Percentiles rank a stretch among this genome's conserved stretches.
These are phyloP conservation scores for Amiota minor DNA, from an alignment of 2,888 invertebrate species.

Conservation along the genomic window DNA sequence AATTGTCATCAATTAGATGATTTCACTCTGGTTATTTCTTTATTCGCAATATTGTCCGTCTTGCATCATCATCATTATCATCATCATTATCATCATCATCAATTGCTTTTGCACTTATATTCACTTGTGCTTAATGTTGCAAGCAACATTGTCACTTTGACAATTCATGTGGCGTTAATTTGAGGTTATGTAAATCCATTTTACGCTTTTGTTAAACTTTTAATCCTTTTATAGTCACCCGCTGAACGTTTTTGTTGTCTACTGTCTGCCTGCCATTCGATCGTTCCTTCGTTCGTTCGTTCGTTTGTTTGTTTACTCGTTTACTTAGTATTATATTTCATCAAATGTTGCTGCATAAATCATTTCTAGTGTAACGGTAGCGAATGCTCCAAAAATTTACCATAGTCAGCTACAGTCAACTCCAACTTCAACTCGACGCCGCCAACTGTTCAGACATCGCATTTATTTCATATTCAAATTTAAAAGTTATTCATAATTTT, in stretches of 20 bases:
- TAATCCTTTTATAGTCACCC: constrained; percentile 25
- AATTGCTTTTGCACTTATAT: too few species aligned
- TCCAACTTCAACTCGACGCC: constrained; percentile 19
- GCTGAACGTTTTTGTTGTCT: constrained; percentile 1
- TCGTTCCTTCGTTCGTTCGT: constrained; percentile 47
- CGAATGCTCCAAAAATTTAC: constrained; percentile 11
- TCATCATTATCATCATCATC: too few species aligned
- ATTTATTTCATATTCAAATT: constrained; percentile 67
- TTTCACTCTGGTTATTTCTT: too few species aligned
- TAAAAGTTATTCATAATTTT: constrained; percentile 64
- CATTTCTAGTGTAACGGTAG: constrained; percentile 45
- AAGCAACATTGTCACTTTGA: constrained; percentile 39
- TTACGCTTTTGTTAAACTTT: constrained; percentile 19
- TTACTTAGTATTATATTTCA: constrained; percentile 55
- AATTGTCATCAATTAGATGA: too few species aligned
- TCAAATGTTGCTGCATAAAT: constrained; percentile 65
- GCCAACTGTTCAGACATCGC: constrained; percentile 56
- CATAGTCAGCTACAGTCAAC: constrained; percentile 8
- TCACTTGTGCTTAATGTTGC: too few species aligned
- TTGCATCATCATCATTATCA: too few species aligned
- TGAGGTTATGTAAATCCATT: constrained; percentile 47
- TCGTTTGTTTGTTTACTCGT: neutral
- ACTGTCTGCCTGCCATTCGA: constrained; percentile 54
- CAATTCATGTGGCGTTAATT: constrained; percentile 49
- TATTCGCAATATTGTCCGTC: too few species aligned